Evolutionary conservation across 2,797 vertebrate genomes (phyloP), one percentile per base, ranked within the genome.

Genomic region (Orientallactaga sibirica): DNA sequence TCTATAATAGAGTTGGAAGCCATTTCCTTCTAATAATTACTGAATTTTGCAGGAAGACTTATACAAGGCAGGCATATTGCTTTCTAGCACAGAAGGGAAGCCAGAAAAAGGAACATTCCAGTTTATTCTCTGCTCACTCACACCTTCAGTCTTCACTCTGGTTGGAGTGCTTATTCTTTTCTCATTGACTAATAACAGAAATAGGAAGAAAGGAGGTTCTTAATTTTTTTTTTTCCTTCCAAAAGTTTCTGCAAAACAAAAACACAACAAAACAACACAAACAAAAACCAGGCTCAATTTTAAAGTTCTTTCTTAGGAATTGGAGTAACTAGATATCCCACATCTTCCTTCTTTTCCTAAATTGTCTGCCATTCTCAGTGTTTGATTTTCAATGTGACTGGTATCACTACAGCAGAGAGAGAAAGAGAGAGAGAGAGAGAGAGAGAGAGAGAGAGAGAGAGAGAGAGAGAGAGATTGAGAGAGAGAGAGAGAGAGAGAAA

Each of bases 311-410:
- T 74, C 70, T 91, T 48, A 48, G 81, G 61, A 73, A 79, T 37
- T 88, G 88, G n/a, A 24, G 1, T 62, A 94, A 20, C 9, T 85
- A 3, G 1, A 7, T 19, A 14, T 33, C 24, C 70, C 77, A 25
- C 82, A 25, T 87, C 92, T 77, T 66, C n/a, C 84, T 85, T 79
- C 70, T 52, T 61, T 55, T 22, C 7, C 16, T 75, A 84, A 5
- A 29, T 92, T 92, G 76, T 95, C 10, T 88, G 73, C 11, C 64
- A 37, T 77, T 90, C 94, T 92, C 41, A 90, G n/a, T 79, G 68
- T 95, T 97, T 97, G 91, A 81, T 86, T 97, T 96, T 71, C 29
- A 48, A 25, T n/a, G 27, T 88, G 88, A 76, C 66, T 58, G 55
- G 43, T 83, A 92, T 92, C 22, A 85, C 43, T 27, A 91, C 48